Base-by-base conservation (phyloP, 1,140 invertebrate genomes). In the Trachelipus rathkii region DNA sequence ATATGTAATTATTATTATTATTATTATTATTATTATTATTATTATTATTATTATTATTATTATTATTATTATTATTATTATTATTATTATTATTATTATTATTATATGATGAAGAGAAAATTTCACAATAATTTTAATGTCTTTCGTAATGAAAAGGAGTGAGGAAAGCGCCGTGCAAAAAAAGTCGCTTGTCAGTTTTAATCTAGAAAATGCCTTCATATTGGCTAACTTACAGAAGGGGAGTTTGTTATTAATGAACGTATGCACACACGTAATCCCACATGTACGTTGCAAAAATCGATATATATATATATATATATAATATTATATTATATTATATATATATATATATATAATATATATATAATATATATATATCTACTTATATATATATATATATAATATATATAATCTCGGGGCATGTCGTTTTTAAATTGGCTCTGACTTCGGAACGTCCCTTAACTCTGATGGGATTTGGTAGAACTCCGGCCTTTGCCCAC, bases 281-380 rank as follows among this genome's bases (percentile, higher is more conserved):
- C 33, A 33, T 33, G 33, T 33, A 33, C 33, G 33, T 33, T 19
- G 50, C 2, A 8, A 13, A 19, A 60, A 60, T 19, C 50, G 19
- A 13, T 60, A 60, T 60, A 60, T 60, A 60, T 60, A 60, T 60
- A 60, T 60, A 60, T 60, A 60, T 60, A 60, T 60, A 60, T 60
- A 60, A 60, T 60, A 60, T 60, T 60, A 60, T 60, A 60, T 60
- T 60, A 60, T 60, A 60, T 60, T 60, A 60, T 60, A 60, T 60
- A 60, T 60, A 60, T 60, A 60, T 60, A 60, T 60, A 60, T 60
- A 60, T 60, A 60, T 60, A 60, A 60, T 60, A 60, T 60, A 60
- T 60, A 60, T 60, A 60, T 60, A 13, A 60, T 60, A 60, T 19
- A 60, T 60, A 60, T 19, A 60, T 60, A 60, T 19, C 2, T 60